Base-by-base conservation (phyloP, 2,888 invertebrate genomes). In the Eilema sororculum region DNA sequence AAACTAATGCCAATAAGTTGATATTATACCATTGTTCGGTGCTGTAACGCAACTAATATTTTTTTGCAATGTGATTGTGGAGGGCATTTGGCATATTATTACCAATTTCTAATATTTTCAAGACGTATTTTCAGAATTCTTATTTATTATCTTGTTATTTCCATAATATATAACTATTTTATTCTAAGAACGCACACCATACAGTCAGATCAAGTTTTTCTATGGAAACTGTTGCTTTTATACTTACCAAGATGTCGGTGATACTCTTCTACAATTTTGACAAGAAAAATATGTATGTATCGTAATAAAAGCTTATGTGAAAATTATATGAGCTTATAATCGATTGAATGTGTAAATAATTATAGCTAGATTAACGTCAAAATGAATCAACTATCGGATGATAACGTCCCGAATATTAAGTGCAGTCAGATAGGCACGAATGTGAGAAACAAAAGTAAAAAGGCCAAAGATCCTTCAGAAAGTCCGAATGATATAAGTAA, bases 31-130 rank as follows among this genome's bases (percentile, higher is more conserved):
- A 69, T 71, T 81, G 78, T 83, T 61, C 16, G 68, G 65, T 46
- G 61, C 73, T 80, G 84, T 74, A 84, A 82, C 84, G 87, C 85
- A 62, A 74, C 79, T 78, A 79, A 72, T 74, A 79, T 81, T 84
- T 86, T 92, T 92, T 94, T 93, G 92, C 92, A 93, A 94, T 94
- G 94, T 93, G 93, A 93, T 91, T 90, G 91, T 90, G 87, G 88
- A 90, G 90, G 87, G 87, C 86, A 87, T 87, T 52, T 86, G 85
- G 79, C 86, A 84, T 82, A 86, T 77, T 82, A 77, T 84, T 84
- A 83, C 83, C 89, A 88, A 88, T 87, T 90, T 89, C 79, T 77
- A 84, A 85, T 86, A 89, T 84, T 88, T 86, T 86, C 82, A 83
- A 84, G 80, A 85, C 84, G 80, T 89, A 89, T 91, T 91, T 91